Base-by-base conservation (phyloP, 2,797 vertebrate genomes). In the Bovichtus diacanthus region DNA sequence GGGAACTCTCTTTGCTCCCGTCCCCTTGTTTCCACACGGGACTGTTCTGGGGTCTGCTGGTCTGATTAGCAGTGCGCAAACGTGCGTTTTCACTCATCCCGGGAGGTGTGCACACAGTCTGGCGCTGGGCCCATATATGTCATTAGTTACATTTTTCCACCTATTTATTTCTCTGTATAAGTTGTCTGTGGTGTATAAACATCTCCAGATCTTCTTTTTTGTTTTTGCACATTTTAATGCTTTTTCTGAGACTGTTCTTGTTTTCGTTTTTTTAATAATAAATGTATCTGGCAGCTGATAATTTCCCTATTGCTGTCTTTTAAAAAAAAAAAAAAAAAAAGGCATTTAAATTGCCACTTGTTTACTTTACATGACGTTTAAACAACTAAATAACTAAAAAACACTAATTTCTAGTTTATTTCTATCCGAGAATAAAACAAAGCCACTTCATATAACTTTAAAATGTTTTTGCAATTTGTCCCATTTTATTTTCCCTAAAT, bases 21-120 rank as follows among this genome's bases (percentile, higher is more conserved):
- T 31, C 80, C 46, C 58, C 4, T 46, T 61, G 19, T 86, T 81
- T 91, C 56, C 91, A 86, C 87, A 87, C 89, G 84, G 82, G 29
- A 25, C 84, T 53, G 43, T 27, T 63, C 16, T 38, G 54, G 23
- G 43, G 15, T 63, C 47, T 51, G 73, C 16, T 12, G 39, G 54
- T 49, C 46, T 23, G 68, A 61, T 73, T 62, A 76, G 77, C 61
- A 49, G 86, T 85, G 87, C 38, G 87, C 86, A 90, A 76, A 83
- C 56, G n/a, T 59, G 29, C 31, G 13, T n/a, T 3, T 41, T 23
- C 36, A 49, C 5, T 21, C 23, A 34, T 6, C 31, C 25, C 29
- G 41, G 18, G 47, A 59, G 46, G 54, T 61, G 69, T 39, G 60
- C 36, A 63, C 46, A 74, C 6, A n/a, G 1, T 12, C 2, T 1